Conservation (phyloP, 2,797 vertebrate species). For the Dendrocincla fuliginosa region DNA sequence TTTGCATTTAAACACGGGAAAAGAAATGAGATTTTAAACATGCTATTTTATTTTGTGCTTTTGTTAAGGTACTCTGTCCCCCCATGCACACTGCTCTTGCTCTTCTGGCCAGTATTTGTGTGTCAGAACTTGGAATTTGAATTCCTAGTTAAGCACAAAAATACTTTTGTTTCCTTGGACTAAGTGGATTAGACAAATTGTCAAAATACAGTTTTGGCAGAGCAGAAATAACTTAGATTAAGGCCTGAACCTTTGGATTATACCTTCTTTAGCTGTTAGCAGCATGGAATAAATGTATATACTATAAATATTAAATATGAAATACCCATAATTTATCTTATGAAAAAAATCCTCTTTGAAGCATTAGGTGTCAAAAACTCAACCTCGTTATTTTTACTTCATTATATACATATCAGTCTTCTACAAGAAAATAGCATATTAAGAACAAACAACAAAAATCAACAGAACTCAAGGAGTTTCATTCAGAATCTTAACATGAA, state of each 20-base stretch:
- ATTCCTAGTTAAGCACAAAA: background rate
- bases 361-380: background rate
- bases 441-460: background rate
- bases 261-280: background rate
- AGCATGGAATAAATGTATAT: background rate
- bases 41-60: background rate
- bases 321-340: background rate
- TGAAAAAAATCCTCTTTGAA: background rate
- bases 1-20: background rate
- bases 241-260: background rate
- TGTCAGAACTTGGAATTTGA: background rate
- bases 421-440: background rate
- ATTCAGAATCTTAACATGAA: background rate
- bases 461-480: background rate
- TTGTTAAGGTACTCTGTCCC: background rate
- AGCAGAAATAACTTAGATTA: background rate
- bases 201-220: background rate
- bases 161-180: background rate
- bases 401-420: background rate
- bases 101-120: background rate
- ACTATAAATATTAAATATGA: background rate
- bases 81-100: background rate
- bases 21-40: background rate
- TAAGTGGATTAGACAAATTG: background rate
- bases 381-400: background rate